Base-by-base conservation (phyloP, 2,888 invertebrate species). In the Brenthis daphne region DNA sequence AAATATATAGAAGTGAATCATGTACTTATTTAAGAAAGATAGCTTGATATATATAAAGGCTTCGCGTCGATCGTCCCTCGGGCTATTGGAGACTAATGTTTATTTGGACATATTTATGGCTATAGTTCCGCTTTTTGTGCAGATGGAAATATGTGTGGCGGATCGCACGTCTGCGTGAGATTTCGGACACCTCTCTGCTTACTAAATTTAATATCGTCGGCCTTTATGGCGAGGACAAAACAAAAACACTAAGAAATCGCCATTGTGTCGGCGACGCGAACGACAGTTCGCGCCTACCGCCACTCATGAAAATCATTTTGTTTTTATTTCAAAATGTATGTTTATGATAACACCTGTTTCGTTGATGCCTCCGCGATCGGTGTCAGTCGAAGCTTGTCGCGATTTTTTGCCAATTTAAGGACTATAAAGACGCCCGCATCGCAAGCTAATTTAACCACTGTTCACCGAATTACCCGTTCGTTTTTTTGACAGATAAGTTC, bases 61-160 rank as follows among this genome's bases (percentile, higher is more conserved):
- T 37, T 53, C 20, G 53, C 33, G 85, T 79, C 83, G 77, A 85
- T 82, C 85, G 83, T 43, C 53, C 43, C 63, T 63, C 53, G 20
- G 53, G 43, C 63, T 53, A 63, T 63, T 53, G 63, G 63, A 85
- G 87, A 86, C 91, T 90, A 91, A 92, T 90, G 91, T 91, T 92
- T 92, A 90, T 92, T 92, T 92, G 90, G 92, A 92, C 91, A 93
- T 93, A 93, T 93, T 93, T 93, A 93, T 93, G 92, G 93, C 91
- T 90, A 92, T 92, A 92, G 92, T 91, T 92, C 91, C 87, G 90
- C 90, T 92, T 93, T 93, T 93, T 93, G 92, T 92, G 85, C 81
- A 78, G 88, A 89, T 88, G 92, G 89, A 93, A 93, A 93, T 93
- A 93, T 93, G 93, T 93, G 93, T 93, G 92, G 93, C 93, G 93